Percentiles rank a stretch among this genome's conserved stretches.
Conservation (phyloP, 2,888 invertebrate species). For the Hydrotaea diabolus region DNA sequence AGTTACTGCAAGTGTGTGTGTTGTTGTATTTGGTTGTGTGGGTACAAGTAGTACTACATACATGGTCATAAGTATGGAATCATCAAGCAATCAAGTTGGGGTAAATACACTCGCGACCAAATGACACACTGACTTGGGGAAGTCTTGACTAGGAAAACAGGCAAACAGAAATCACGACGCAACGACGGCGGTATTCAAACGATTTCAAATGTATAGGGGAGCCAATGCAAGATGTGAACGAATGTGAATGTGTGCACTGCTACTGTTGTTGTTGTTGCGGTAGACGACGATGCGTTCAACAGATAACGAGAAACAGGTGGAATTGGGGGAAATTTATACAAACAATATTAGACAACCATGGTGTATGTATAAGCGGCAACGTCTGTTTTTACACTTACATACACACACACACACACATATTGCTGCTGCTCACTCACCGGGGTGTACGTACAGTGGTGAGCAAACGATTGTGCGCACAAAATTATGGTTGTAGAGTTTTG, state of each 20-base stretch:
- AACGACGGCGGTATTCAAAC: neutral
- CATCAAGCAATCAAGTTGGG: conserved; percentile 48
- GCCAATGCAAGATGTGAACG: neutral
- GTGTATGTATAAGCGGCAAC: too few relatives aligned
- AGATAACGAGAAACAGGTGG: conserved; percentile 55
- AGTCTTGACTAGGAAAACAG: conserved; percentile 78
- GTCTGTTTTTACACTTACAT: too few relatives aligned
- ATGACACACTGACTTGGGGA: conserved; percentile 80
- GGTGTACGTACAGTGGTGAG: neutral
- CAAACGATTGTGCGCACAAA: conserved; percentile 59
- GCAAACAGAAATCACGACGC: conserved; percentile 71
- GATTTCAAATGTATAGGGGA: neutral
- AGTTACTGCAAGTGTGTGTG: too few relatives aligned
- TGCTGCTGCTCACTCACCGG: neutral
- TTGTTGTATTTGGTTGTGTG: neutral
- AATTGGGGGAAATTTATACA: conserved; percentile 58
- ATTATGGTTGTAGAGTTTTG: neutral
- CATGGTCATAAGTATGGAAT: neutral
- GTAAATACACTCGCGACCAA: conserved; percentile 59
- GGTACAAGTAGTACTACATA: neutral
- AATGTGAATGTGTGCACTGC: too few relatives aligned
- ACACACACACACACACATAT: neutral
- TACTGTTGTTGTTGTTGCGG: too few relatives aligned
- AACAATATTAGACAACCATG: conserved; percentile 40
- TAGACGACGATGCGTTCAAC: too few relatives aligned